Evolutionary conservation across 2,113 vertebrate genomes (phyloP).

Genomic region (Cheilinus undulatus): DNA sequence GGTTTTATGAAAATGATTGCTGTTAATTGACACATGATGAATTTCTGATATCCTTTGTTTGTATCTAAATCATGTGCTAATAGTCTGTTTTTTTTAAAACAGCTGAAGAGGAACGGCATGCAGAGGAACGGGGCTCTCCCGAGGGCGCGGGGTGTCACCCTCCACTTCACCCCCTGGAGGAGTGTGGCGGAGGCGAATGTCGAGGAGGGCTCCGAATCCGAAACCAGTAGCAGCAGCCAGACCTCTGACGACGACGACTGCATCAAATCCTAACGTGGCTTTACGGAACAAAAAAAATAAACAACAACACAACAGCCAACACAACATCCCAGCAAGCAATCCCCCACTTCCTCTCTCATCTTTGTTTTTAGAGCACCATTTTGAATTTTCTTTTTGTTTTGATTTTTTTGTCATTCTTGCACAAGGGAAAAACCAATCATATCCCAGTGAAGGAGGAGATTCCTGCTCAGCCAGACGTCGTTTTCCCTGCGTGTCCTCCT

Average conservation of each 20-base stretch:
- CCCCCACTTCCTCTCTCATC: slow-evolving; percentile 78
- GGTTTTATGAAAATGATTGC: no score
- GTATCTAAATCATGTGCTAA: not conserved
- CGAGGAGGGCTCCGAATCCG: slow-evolving; percentile 92
- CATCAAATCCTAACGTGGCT: slow-evolving; percentile 89
- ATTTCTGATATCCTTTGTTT: not conserved
- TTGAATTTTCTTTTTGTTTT: slow-evolving; percentile 79
- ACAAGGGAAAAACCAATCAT: slow-evolving; percentile 96
- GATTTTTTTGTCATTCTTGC: slow-evolving; percentile 85
- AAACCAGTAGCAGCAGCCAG: slow-evolving; percentile 94
- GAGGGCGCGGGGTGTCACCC: slow-evolving; percentile 86
- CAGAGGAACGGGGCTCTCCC: slow-evolving; percentile 92
- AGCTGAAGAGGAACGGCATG: slow-evolving; percentile 96
- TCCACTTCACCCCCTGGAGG: slow-evolving; percentile 95
- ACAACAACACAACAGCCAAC: slow-evolving; percentile 65
- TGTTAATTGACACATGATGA: no score
- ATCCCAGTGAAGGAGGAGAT: slow-evolving; percentile 89
- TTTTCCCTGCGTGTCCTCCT: slow-evolving; percentile 84
- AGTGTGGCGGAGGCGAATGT: slow-evolving; percentile 90
- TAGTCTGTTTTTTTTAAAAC: not conserved
- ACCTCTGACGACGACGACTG: slow-evolving; percentile 95
- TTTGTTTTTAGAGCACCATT: slow-evolving; percentile 85
- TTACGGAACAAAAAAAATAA: slow-evolving; percentile 76
- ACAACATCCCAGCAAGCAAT: slow-evolving; percentile 77
- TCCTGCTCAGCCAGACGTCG: slow-evolving; percentile 80